phyloP scores from a whole-genome alignment of 2,888 invertebrate species.

The Leptinotarsa haldemani region DNA sequence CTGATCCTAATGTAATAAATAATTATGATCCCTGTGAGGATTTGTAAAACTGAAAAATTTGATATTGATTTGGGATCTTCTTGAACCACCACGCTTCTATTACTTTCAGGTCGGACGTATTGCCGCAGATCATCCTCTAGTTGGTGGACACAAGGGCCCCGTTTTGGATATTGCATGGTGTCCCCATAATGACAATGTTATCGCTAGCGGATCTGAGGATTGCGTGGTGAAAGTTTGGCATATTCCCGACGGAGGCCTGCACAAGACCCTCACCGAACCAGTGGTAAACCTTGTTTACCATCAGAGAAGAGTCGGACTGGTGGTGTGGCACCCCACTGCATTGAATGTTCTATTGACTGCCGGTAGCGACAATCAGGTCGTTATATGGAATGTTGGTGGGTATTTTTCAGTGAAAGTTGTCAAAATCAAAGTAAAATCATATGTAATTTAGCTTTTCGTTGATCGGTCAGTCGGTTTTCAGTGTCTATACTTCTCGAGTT shows the following conservation, averaged over 20 bases:
- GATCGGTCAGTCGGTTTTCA: too few relatives aligned
- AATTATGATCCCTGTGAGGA: too few relatives aligned
- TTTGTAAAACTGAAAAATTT: neutral
- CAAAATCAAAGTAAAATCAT: too few relatives aligned
- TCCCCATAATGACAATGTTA: constrained; percentile 97
- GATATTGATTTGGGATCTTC: neutral
- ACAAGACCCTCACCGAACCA: constrained; percentile 90
- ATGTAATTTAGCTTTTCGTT: too few relatives aligned
- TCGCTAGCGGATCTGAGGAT: constrained; percentile 97
- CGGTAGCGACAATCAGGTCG: constrained; percentile 88
- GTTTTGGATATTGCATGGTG: constrained; percentile 98
- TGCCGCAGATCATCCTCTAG: constrained; percentile 92
- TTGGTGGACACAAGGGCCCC: constrained; percentile 96
- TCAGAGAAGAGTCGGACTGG: constrained; percentile 90
- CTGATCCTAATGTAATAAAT: too few relatives aligned
- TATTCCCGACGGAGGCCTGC: constrained; percentile 91
- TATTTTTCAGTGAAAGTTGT: neutral
- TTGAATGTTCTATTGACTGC: constrained; percentile 94
- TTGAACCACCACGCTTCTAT: neutral
- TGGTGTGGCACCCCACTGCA: constrained; percentile 97
- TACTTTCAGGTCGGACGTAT: constrained; percentile 87
- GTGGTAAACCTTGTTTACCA: constrained; percentile 93
- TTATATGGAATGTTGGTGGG: constrained; percentile 66
- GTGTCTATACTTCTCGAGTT: too few relatives aligned
- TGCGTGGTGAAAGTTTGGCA: constrained; percentile 98